These are phyloP conservation scores for Lagorchestes hirsutus DNA, from an alignment of 2,797 vertebrate genomes.

Conservation along the genomic window DNA sequence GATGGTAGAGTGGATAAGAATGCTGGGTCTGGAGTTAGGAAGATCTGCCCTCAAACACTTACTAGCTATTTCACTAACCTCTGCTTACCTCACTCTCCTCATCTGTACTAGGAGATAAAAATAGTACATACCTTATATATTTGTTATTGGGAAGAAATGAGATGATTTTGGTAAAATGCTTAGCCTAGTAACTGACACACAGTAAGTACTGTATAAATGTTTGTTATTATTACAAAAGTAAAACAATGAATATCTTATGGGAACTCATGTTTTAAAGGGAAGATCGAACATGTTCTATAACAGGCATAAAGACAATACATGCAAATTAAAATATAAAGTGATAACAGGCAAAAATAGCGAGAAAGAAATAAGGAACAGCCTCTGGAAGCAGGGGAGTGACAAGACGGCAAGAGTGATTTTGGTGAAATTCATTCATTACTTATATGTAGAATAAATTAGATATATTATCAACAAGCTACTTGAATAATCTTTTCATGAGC, in stretches of 20 bases:
- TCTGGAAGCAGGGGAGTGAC: background rate
- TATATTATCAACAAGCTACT: background rate
- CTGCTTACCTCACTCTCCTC: background rate
- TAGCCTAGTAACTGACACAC: background rate
- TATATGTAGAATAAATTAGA: background rate
- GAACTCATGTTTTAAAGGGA: background rate
- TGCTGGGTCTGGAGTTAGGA: too few species aligned
- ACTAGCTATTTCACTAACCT: background rate
- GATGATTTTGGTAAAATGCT: background rate
- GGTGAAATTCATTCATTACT: background rate
- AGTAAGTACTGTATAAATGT: background rate
- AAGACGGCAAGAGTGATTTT: background rate
- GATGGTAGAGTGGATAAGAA: too few species aligned
- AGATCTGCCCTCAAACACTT: background rate
- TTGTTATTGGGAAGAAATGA: background rate
- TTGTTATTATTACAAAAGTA: background rate
- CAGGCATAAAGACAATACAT: background rate
- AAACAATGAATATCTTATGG: background rate
- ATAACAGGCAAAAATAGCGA: background rate
- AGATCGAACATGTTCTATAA: background rate
- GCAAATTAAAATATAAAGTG: background rate
- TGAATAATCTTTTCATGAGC: background rate
- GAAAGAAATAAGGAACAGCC: background rate
- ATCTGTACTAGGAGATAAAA: background rate
- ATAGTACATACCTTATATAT: background rate